These are phyloP conservation scores for Rallus limicola DNA, from an alignment of 2,113 vertebrate genomes.

Conservation along the genomic window DNA sequence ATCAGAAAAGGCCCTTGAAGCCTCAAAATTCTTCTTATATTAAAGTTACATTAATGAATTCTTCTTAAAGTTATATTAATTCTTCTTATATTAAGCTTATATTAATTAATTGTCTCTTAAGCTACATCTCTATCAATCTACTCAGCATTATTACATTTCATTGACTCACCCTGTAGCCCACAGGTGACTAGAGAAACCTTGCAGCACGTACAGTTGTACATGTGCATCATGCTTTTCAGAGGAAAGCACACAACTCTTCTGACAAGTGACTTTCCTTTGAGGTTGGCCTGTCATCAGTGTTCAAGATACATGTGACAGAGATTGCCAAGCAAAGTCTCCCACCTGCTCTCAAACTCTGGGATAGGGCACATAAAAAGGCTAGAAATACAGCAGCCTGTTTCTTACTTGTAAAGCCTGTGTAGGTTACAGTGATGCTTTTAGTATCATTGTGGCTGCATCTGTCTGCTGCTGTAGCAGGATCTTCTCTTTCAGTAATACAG, in stretches of 20 bases:
- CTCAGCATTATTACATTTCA: too few species aligned
- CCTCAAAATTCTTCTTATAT: too few species aligned
- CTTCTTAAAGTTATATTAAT: too few species aligned
- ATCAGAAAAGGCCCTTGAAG: neutral
- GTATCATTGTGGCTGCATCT: neutral
- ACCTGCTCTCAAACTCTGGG: neutral
- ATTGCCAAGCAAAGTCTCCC: neutral
- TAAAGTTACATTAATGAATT: too few species aligned
- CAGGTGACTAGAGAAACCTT: neutral
- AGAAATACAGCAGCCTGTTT: neutral
- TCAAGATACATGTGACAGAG: neutral
- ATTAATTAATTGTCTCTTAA: too few species aligned
- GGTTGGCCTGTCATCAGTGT: neutral
- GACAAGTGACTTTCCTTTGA: neutral
- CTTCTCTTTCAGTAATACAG: neutral
- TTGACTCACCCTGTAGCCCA: neutral
- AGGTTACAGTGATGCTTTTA: neutral
- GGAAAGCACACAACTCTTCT: neutral
- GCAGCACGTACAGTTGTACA: neutral
- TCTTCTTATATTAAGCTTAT: too few species aligned
- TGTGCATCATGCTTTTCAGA: neutral
- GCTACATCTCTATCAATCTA: too few species aligned
- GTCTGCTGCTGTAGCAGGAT: neutral
- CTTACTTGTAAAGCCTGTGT: neutral
- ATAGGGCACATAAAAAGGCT: neutral